Evolutionary conservation across 2,888 invertebrate species (phyloP).

Genomic region (Apodemia duryi): DNA sequence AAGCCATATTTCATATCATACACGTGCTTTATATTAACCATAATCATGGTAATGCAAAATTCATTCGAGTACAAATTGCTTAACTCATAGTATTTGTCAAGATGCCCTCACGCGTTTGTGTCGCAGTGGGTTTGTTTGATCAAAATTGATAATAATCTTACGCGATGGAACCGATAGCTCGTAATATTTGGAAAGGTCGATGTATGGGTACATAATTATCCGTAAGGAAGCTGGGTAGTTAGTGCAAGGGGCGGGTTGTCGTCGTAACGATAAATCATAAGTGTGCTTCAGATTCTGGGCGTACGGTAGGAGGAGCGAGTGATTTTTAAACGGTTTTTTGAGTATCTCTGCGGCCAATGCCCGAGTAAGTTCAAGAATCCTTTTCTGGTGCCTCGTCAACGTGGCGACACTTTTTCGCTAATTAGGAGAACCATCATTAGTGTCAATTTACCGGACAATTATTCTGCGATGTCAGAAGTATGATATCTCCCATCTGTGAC

Average conservation of each 20-base stretch:
- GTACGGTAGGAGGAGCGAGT: constrained; percentile 72
- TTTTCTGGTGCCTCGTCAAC: constrained; percentile 63
- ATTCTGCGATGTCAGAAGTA: constrained; percentile 17
- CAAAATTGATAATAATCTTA: background rate
- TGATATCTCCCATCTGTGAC: constrained; percentile 12
- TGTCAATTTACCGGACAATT: constrained; percentile 59
- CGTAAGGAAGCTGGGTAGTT: constrained; percentile 69
- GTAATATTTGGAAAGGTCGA: constrained; percentile 2
- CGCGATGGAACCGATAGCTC: constrained; percentile 2
- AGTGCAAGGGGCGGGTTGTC: constrained; percentile 73
- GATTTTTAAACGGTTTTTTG: constrained; percentile 78
- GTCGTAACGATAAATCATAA: constrained; percentile 75
- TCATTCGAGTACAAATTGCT: background rate
- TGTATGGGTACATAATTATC: constrained; percentile 64
- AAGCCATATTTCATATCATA: too few species aligned
- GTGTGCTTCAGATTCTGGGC: constrained; percentile 70
- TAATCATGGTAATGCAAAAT: background rate
- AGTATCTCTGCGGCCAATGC: constrained; percentile 69
- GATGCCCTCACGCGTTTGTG: background rate
- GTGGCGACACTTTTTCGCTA: constrained; percentile 73
- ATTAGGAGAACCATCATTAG: constrained; percentile 72
- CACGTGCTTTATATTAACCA: too few species aligned
- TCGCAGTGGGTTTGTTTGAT: constrained; percentile 4
- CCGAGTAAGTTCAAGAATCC: constrained; percentile 64
- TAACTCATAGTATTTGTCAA: background rate